phyloP scores from a whole-genome alignment of 2,797 vertebrate species.

The Acipenser oxyrinchus region DNA sequence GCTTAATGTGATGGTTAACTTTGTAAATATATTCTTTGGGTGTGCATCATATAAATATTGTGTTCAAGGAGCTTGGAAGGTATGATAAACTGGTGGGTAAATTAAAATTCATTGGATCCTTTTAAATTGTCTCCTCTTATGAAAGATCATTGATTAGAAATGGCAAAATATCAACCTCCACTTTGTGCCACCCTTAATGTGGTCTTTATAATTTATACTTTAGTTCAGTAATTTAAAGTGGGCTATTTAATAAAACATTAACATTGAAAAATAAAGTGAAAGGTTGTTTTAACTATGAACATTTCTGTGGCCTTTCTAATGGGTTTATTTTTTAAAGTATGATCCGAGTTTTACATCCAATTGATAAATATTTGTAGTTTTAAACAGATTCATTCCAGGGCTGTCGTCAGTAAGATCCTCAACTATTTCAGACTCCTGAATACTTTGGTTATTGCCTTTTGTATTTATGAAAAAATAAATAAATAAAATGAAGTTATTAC shows the following conservation, averaged over 20 bases:
- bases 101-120: constrained; percentile 16
- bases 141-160: constrained; percentile 35
- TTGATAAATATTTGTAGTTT: constrained; percentile 47
- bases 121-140: constrained; percentile 20
- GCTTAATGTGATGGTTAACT: constrained; percentile 23
- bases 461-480: too few relatives aligned
- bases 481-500: too few relatives aligned
- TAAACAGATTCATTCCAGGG: constrained; percentile 8
- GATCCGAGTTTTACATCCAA: constrained; percentile 44
- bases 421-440: too few relatives aligned
- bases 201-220: constrained; percentile 39
- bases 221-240: constrained; percentile 29
- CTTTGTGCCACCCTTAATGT: constrained; percentile 27
- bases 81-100: constrained; percentile 31
- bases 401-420: too few relatives aligned
- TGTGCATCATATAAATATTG: constrained; percentile 50
- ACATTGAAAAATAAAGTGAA: constrained; percentile 23
- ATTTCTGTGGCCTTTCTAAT: constrained; percentile 52
- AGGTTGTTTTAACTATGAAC: constrained; percentile 27
- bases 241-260: constrained; percentile 23
- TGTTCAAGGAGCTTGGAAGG: constrained; percentile 30
- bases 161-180: constrained; percentile 22
- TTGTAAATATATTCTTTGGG: constrained; percentile 54
- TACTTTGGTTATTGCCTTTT: too few relatives aligned
- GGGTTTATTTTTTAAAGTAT: constrained; percentile 42